A percentile compares a stretch with the other conserved stretches of the same genome.
phyloP scores from a whole-genome alignment of 2,888 invertebrate species.

The Baccha elongata region DNA sequence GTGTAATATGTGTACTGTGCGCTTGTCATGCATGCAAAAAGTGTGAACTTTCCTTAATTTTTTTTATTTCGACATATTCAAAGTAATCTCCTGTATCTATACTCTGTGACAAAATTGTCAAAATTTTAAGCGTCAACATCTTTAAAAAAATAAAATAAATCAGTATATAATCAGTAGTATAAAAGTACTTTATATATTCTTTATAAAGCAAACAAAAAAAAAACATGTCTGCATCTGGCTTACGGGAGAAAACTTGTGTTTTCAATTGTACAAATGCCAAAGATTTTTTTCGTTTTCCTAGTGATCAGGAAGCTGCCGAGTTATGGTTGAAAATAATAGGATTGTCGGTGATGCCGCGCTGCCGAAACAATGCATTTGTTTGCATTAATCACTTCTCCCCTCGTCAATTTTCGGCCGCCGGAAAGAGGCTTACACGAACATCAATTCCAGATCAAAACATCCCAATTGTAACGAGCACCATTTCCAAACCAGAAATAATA shows the following conservation, averaged over 20 bases:
- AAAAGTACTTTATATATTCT: no score
- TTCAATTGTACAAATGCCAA: not conserved
- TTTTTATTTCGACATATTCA: no score
- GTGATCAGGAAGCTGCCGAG: not conserved
- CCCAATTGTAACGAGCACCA: not conserved
- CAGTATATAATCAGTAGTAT: no score
- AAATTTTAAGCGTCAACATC: no score
- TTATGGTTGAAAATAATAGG: not conserved
- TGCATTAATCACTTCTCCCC: slow-evolving; percentile 15
- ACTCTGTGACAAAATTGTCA: no score
- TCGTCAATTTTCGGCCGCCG: not conserved
- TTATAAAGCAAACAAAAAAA: no score
- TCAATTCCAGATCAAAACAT: slow-evolving; percentile 13
- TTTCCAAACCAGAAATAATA: not conserved
- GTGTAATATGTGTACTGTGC: no score
- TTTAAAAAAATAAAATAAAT: no score
- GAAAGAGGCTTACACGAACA: not conserved
- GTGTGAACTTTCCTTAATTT: no score
- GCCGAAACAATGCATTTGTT: not conserved
- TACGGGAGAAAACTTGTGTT: not conserved
- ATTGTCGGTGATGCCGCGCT: not conserved
- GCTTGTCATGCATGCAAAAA: no score
- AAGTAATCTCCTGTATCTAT: no score
- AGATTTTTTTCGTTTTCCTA: not conserved
- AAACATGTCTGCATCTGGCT: no score